phyloP scores from a whole-genome alignment of 2,888 invertebrate species.

The Azorinus chamasolen region DNA sequence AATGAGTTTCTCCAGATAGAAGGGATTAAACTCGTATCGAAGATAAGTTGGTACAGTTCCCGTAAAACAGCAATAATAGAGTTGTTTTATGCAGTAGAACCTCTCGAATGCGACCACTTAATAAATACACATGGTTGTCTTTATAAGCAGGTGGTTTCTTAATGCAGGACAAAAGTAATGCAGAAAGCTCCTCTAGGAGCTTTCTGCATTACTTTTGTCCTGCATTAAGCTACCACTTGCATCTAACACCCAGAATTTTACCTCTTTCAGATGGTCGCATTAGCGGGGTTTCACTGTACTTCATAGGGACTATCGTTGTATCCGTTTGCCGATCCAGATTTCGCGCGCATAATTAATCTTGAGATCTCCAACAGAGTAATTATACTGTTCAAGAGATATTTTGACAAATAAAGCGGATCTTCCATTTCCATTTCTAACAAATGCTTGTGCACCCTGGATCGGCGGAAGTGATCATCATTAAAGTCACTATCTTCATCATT shows the following conservation, averaged over 20 bases:
- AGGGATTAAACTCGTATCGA: conserved; percentile 21
- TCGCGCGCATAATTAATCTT: conserved; percentile 4
- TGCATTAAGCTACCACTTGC: no score
- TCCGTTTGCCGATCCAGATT: conserved; percentile 17
- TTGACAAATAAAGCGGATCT: conserved; percentile 29
- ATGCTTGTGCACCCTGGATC: conserved; percentile 26
- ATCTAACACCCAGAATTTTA: no score
- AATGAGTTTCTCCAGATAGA: conserved; percentile 31
- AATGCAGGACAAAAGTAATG: no score
- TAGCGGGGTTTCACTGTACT: no score
- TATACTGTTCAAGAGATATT: conserved; percentile 2
- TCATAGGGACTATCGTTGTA: conserved; percentile 16
- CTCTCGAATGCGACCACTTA: no score
- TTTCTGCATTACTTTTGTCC: no score
- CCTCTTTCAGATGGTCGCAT: no score
- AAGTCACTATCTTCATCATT: conserved; percentile 20
- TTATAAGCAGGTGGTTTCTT: no score
- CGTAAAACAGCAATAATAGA: conserved; percentile 18
- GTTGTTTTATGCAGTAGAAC: no score
- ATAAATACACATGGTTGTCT: no score
- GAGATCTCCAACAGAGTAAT: conserved; percentile 22
- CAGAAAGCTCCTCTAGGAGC: no score
- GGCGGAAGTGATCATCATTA: conserved; percentile 11
- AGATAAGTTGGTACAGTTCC: conserved; percentile 22
- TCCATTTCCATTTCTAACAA: conserved; percentile 26